A percentile compares a stretch with the other conserved stretches of the same genome.
phyloP scores from a whole-genome alignment of 2,113 vertebrate genomes.

The Sphaerodactylus townsendi region DNA sequence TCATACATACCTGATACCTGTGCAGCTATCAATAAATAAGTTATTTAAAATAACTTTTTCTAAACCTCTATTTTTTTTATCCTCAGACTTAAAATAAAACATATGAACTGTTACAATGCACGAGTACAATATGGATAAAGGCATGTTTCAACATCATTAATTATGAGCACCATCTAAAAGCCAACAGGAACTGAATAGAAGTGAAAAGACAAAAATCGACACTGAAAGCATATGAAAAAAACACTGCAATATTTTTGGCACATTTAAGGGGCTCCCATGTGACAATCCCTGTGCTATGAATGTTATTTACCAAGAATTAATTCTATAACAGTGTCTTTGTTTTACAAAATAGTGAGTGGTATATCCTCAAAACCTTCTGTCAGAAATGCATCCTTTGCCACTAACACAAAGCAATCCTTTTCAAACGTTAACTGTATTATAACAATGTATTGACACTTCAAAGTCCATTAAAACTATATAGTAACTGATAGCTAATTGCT shows the following conservation, averaged over 20 bases:
- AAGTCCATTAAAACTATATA: slow-evolving; percentile 74
- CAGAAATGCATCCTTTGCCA: slow-evolving; percentile 33
- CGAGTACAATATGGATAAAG: slow-evolving; percentile 55
- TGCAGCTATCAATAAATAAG: slow-evolving; percentile 33
- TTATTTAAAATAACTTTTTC: slow-evolving; percentile 47
- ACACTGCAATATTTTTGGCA: slow-evolving; percentile 44
- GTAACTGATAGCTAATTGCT: slow-evolving; percentile 76
- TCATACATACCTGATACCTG: slow-evolving; percentile 46
- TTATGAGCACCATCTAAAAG: slow-evolving; percentile 57
- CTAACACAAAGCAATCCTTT: slow-evolving; percentile 61
- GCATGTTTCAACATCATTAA: slow-evolving; percentile 57
- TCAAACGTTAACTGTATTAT: slow-evolving; percentile 68
- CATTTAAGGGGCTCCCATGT: slow-evolving; percentile 47
- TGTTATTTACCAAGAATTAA: slow-evolving; percentile 43
- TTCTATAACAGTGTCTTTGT: slow-evolving; percentile 46
- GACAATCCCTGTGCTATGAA: slow-evolving; percentile 29
- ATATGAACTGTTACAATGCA: slow-evolving; percentile 61
- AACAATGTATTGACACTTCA: slow-evolving; percentile 69
- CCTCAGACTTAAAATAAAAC: slow-evolving; percentile 55
- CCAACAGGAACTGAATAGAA: slow-evolving; percentile 13
- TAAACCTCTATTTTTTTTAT: slow-evolving; percentile 55
- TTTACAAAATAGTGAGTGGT: slow-evolving; percentile 43
- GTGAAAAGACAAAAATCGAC: slow-evolving; percentile 41
- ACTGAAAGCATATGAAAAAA: slow-evolving; percentile 33
- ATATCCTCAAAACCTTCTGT: slow-evolving; percentile 41